These are phyloP conservation scores for Phyto melanocephala DNA, from an alignment of 2,888 invertebrate genomes.

Conservation along the genomic window DNA sequence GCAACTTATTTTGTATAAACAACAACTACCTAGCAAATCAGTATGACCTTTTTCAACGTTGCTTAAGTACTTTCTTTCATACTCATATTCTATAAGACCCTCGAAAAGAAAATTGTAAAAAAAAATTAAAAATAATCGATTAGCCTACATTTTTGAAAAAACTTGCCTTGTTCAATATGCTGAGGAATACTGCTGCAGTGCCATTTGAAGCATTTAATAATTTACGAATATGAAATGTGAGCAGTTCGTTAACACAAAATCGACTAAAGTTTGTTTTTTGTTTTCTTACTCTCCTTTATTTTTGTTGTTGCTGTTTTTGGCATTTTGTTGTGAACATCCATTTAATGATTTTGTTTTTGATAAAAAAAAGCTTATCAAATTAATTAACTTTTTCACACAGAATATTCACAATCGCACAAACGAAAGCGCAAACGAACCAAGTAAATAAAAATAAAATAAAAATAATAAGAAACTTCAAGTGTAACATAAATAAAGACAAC, in stretches of 20 bases:
- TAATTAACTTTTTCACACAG: slow-evolving; percentile 51
- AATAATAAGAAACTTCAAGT: background rate
- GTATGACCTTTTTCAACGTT: background rate
- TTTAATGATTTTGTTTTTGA: slow-evolving; percentile 2
- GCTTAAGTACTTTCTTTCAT: background rate
- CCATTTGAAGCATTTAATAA: slow-evolving; percentile 25
- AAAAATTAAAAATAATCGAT: slow-evolving; percentile 32
- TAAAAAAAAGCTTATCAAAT: slow-evolving; percentile 43
- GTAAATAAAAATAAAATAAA: background rate
- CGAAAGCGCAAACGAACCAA: slow-evolving; percentile 2
- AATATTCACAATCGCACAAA: slow-evolving; percentile 2
- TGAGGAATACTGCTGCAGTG: background rate
- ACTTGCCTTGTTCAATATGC: background rate
- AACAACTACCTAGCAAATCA: too few species aligned
- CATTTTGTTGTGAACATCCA: background rate
- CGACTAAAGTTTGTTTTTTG: background rate
- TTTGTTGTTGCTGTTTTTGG: background rate
- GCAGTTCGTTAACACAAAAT: slow-evolving; percentile 18
- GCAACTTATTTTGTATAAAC: too few species aligned
- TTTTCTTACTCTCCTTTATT: background rate
- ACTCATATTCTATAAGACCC: too few species aligned
- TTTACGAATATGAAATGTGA: slow-evolving; percentile 24
- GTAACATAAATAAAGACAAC: slow-evolving; percentile 46
- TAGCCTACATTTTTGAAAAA: slow-evolving; percentile 28
- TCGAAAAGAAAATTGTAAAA: background rate